Evolutionary conservation across 2,113 vertebrate genomes (phyloP), one percentile per base, ranked within the genome.

Genomic region (Datnioides undecimradiatus): DNA sequence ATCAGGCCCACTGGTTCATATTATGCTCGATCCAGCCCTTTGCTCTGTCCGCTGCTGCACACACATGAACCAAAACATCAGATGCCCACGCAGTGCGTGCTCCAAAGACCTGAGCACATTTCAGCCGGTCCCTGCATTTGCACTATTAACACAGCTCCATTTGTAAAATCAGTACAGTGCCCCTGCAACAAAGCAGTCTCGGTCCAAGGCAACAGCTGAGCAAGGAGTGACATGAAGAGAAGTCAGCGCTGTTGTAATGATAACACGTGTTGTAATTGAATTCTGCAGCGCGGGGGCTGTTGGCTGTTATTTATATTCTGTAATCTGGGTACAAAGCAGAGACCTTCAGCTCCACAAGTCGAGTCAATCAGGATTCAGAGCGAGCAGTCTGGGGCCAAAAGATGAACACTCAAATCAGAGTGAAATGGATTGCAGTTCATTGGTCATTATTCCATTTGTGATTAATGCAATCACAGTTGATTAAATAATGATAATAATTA

Each of bases 401-500:
- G 33, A 73, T 49, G 69, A 70, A n/a, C 33, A 38, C 57, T 48
- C 11, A 25, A 46, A 68, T 68, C 27, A 62, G 14, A 70, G 12
- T 45, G 12, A 60, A 83, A 75, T 41, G 9, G 62, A 70, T 48
- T 71, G 43, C 58, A 68, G 64, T 72, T 63, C 73, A 83, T 80
- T 68, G 40, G 54, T 55, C 55, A 75, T 87, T 81, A 74, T 80
- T 87, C 66, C 25, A 77, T 74, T 77, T 58, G 67, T 63, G 64
- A 57, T 60, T 54, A 67, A 86, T 79, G 36, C 49, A 80, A 72
- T 84, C 62, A 62, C 16, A 58, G 55, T 80, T 71, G 79, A 87
- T 84, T 75, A 75, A 82, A 83, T 82, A 80, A 88, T 86, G 71
- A 84, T 63, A 82, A 85, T 83, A 76, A 86, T 88, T 64, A 57